Base-by-base conservation (phyloP, 53 echinoderm and acorn worm species). In the Luidia sarsii region DNA sequence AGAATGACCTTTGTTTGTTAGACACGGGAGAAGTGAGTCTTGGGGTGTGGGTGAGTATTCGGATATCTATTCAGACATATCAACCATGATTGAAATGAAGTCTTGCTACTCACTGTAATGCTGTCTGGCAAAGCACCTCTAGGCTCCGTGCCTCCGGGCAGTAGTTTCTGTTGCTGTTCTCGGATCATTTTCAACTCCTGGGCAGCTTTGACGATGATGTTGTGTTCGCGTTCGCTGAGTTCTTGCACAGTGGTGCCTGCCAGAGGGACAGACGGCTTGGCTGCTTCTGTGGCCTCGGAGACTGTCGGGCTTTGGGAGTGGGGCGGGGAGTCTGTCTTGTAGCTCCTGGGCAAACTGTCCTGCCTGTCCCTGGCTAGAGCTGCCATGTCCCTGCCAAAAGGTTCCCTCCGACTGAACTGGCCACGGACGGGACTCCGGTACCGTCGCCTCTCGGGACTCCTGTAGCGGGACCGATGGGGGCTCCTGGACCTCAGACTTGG, bases 181-280 rank as follows among this genome's bases (percentile, higher is more conserved):
- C 82, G 49, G 63, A 87, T 87, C 64, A 82, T 53, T 51, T 82
- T 87, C 33, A 87, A 35, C 35, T 87, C 87, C 18, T 87, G 82
- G 9, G 87, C 87, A 31, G 82, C 82, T 80, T 87, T 87, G 24
- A 52, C 68, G 61, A 80, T 80, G n/a, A 87, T 80, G 59, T 80
- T 52, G 22, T 80, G 68, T 3, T 80, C 67, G 14, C 70, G 57
- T 35, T 68, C 70, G 25, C 80, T 80, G 14, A 80, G 60, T 27
- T 70, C 87, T 62, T 87, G 80, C 59, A 80, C 69, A 22, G 80
- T 59, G 32, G 79, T 61, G 28, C 25, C 22, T 13, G 24, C 21
- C 54, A 10, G 30, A 37, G 50, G 48, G 30, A 41, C 24, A 25
- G 21, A 37, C 9, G 14, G 38, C n/a, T n/a, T n/a, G n/a, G n/a